Percentiles rank a stretch among this genome's conserved stretches.
Evolutionary conservation across 2,888 invertebrate genomes (phyloP).

Genomic region (Zaprionus bogoriensis): DNA sequence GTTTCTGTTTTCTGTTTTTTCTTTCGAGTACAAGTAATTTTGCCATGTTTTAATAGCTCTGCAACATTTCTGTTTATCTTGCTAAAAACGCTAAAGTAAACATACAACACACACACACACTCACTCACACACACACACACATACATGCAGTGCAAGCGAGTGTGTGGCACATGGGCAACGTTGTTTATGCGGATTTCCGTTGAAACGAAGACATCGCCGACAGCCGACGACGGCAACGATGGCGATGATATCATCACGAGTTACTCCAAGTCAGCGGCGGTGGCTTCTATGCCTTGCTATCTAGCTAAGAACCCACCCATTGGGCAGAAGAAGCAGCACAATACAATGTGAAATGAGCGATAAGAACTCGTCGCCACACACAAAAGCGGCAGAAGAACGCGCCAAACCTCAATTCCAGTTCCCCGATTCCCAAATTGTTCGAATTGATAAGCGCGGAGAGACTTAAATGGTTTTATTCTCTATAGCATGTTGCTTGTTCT

Average conservation of each 20-base stretch:
- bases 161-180: slow-evolving; percentile 51
- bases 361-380: slow-evolving; percentile 28
- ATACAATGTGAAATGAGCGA: slow-evolving; percentile 27
- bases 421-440: slow-evolving; percentile 24
- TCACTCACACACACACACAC: slow-evolving; percentile 6
- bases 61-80: slow-evolving; percentile 62
- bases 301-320: slow-evolving; percentile 40
- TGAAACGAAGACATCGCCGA: slow-evolving; percentile 51
- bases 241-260: slow-evolving; percentile 68
- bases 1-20: slow-evolving; percentile 12
- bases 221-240: slow-evolving; percentile 29
- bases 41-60: slow-evolving; percentile 56
- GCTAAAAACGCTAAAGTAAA: slow-evolving; percentile 71
- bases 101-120: slow-evolving; percentile 34
- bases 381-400: slow-evolving; percentile 11
- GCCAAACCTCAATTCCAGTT: slow-evolving; percentile 37
- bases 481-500: slow-evolving; percentile 2
- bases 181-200: slow-evolving; percentile 79
- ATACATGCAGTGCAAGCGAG: slow-evolving; percentile 2
- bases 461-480: slow-evolving; percentile 4
- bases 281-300: slow-evolving; percentile 62
- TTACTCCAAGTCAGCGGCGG: slow-evolving; percentile 37
- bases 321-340: slow-evolving; percentile 4
- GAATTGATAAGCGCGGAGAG: slow-evolving; percentile 49
- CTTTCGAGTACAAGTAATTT: slow-evolving; percentile 46